Evolutionary conservation across 2,113 vertebrate species (phyloP), one percentile per base, ranked within the genome.

Genomic region (Eurypyga helias): DNA sequence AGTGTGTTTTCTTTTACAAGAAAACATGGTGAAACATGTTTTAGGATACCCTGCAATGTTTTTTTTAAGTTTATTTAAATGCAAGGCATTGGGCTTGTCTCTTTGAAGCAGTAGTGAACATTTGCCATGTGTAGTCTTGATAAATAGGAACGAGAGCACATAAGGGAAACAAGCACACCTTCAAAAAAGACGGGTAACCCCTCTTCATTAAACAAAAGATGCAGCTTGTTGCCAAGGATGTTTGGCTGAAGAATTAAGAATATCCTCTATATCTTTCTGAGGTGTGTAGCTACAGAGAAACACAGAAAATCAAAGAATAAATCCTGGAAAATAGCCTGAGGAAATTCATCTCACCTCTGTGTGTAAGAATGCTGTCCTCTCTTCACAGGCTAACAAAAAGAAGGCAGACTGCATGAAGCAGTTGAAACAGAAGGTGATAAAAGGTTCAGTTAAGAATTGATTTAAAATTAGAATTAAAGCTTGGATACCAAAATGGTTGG

Each of bases 291-390:
- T 75, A 71, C 14, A 75, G 51, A 71, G 26, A 36, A 83, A 82
- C 18, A 87, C 33, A 69, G 16, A 82, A 71, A 90, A 71, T 81
- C 73, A 94, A 91, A 78, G 45, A 67, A 57, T 3, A 72, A 60
- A 85, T 66, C n/a, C 57, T 76, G 61, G 89, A 95, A 96, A 94
- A 92, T 4, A 84, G 52, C 81, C 83, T 52, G 45, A 94, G 65
- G 69, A 95, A 89, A 94, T 78, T 17, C 12, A 89, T 34, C 29
- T 89, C 38, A 76, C 36, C 51, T 23, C 26, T 48, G 46, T 17
- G 16, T 25, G 1, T 12, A 77, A 71, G 10, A 43, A 67, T 48
- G 13, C 20, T 45, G 11, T 33, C 43, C 83, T 41, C 48, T 69
- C 29, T 67, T 90, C 20, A 46, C 7, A 62, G 69, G 36, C 60